A percentile compares a stretch with the other conserved stretches of the same genome.
Evolutionary conservation across 2,113 vertebrate genomes (phyloP).

Genomic region (Globicephala melas): DNA sequence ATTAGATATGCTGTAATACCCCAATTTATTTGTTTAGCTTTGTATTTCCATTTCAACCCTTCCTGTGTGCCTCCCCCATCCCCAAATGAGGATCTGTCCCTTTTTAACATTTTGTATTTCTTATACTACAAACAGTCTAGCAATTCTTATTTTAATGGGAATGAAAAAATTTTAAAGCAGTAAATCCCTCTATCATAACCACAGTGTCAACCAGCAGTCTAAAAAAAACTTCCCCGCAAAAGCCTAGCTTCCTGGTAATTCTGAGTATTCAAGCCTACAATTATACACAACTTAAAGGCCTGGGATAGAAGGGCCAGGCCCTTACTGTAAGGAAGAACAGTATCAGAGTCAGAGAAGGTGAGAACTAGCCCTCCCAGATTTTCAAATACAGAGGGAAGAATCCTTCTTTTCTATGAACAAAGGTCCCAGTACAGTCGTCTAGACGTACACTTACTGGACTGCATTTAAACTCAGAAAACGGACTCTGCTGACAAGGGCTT

Average conservation of each 20-base stretch:
- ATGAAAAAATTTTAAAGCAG: conserved; percentile 18
- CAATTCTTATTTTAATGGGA: background rate
- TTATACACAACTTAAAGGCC: background rate
- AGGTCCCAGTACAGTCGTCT: background rate
- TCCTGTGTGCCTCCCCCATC: background rate
- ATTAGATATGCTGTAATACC: background rate
- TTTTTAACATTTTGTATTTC: background rate
- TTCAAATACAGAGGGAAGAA: background rate
- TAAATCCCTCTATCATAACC: background rate
- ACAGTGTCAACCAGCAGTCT: background rate
- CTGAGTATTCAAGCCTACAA: background rate
- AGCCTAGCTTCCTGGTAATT: background rate
- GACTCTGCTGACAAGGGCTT: background rate
- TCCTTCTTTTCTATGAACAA: background rate
- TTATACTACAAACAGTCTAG: conserved; percentile 1
- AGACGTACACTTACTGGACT: background rate
- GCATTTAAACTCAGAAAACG: background rate
- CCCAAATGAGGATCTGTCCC: background rate
- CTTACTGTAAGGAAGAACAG: background rate
- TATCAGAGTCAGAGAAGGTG: background rate
- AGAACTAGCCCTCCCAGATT: background rate
- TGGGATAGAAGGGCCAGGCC: background rate
- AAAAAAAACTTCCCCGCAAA: background rate
- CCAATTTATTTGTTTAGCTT: background rate
- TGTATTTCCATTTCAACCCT: background rate